Conservation (phyloP, 2,113 vertebrate species). For the Piprites chloris region DNA sequence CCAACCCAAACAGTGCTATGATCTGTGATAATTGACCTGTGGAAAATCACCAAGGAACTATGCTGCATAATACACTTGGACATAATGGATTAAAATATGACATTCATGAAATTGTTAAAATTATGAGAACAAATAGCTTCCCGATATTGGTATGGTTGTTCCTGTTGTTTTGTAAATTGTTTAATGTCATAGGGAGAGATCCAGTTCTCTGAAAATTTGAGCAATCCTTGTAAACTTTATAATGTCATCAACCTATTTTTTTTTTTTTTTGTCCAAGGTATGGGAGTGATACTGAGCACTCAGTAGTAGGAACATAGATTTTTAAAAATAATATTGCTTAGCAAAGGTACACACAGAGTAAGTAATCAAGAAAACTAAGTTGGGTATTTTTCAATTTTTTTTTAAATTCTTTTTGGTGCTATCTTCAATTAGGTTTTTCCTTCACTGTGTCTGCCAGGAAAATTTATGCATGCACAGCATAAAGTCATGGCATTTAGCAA, state of each 20-base stretch:
- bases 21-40: not conserved
- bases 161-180: conserved; percentile 9
- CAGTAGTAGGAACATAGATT: not conserved
- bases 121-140: conserved; percentile 31
- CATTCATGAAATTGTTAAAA: conserved; percentile 39
- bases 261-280: not conserved
- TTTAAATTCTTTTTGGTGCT: not conserved
- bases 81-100: conserved; percentile 34
- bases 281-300: not conserved
- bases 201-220: not conserved
- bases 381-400: not conserved
- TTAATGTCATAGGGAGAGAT: not conserved
- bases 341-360: not conserved
- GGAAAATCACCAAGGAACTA: not conserved
- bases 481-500: conserved; percentile 31
- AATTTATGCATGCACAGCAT: conserved; percentile 34
- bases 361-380: not conserved
- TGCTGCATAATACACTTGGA: not conserved
- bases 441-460: conserved; percentile 38
- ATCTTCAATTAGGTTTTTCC: conserved; percentile 3
- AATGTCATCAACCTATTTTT: not conserved
- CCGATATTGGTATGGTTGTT: not conserved
- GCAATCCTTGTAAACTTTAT: not conserved
- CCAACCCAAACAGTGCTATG: not conserved
- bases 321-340: not conserved